Base-by-base conservation (phyloP, 2,888 invertebrate genomes). In the Parelbella ahira region DNA sequence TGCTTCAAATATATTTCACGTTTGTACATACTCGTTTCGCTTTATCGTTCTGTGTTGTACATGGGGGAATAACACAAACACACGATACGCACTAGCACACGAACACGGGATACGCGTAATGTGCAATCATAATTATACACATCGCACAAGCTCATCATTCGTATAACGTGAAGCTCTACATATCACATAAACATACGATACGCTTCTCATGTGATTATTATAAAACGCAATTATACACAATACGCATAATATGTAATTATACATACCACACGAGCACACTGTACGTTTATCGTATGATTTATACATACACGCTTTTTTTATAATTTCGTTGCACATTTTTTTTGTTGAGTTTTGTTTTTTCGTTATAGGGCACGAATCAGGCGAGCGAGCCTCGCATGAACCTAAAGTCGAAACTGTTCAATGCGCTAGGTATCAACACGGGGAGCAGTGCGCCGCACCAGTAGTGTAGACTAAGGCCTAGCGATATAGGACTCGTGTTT, bases 371-470 rank as follows among this genome's bases (percentile, higher is more conserved):
- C 88, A 89, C 88, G 86, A 91, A 88, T 88, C 91, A 76, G 89
- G 89, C 84, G 90, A 91, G 83, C 88, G 91, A 89, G 90, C 91
- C 90, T 72, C 91, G 90, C 84, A 91, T 92, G 88, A 93, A 93
- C 88, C 89, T 94, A 76, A 94, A 93, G 90, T 93, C 92, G 84
- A 94, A 94, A 91, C 89, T 94, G 79, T 94, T 94, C 90, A 92
- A 93, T 89, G 94, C 92, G 73, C 90, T 94, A 86, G 94, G 94
- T 71, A 92, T 94, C 87, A 92, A 93, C 88, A 92, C 93, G 60
- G 89, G 83, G 67, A 88, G 68, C 68, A 70, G 56, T 60, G 53
- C 79, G 69, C 75, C 82, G 61, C 84, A 83, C 74, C 82, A 86
- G 76, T 84, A 87, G 82, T 44, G 44, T 53, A 56, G 45, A 49